Evolutionary conservation across 2,113 vertebrate species (phyloP).

Genomic region (Genyomyrus donnyi): DNA sequence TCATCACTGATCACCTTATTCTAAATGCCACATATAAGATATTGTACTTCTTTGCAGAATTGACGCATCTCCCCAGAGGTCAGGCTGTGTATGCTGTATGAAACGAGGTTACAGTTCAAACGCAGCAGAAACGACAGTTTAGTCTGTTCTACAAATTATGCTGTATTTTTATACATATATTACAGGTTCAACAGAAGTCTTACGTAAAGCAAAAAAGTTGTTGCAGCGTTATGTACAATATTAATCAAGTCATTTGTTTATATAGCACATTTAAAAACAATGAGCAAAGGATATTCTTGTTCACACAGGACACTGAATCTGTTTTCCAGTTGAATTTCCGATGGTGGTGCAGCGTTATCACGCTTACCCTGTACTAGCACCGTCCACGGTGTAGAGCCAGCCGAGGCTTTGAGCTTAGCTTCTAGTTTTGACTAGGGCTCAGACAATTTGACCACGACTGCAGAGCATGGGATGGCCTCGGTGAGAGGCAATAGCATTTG

Average conservation of each 20-base stretch:
- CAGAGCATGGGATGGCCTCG: background rate
- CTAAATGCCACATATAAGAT: too few relatives aligned
- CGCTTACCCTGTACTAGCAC: background rate
- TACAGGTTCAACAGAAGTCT: constrained; percentile 77
- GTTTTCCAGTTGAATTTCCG: background rate
- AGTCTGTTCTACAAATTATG: constrained; percentile 49
- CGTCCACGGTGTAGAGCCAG: background rate
- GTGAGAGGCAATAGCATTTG: background rate
- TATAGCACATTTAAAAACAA: too few relatives aligned
- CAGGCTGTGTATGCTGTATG: background rate
- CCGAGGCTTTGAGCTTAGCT: background rate
- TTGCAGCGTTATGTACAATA: constrained; percentile 53
- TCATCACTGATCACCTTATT: too few relatives aligned
- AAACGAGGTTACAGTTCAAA: background rate
- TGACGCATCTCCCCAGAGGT: background rate
- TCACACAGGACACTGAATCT: too few relatives aligned
- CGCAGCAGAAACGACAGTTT: constrained; percentile 57
- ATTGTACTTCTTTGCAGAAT: too few relatives aligned
- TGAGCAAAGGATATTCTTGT: too few relatives aligned
- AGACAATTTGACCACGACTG: background rate
- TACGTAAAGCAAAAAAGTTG: constrained; percentile 82
- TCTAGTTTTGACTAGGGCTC: background rate
- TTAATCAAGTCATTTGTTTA: constrained; percentile 40
- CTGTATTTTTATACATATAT: constrained; percentile 59
- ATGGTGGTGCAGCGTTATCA: background rate